Evolutionary conservation across 1,140 invertebrate genomes (phyloP), one percentile per base, ranked within the genome.

Genomic region (Drosophila insularis): DNA sequence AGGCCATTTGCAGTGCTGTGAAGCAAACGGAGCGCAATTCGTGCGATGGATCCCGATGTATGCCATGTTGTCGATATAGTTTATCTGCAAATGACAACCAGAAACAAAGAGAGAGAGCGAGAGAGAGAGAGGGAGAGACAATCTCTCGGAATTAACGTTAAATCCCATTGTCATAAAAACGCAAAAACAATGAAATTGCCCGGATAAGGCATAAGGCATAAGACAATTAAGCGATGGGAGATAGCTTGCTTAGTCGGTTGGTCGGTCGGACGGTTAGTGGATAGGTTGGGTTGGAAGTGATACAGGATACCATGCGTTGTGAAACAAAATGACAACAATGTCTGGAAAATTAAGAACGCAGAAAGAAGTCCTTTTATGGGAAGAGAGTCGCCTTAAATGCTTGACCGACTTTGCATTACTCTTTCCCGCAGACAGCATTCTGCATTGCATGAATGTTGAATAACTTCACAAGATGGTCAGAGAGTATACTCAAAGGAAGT

Each of bases 1-100:
- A 91, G n/a, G 97, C 96, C 78, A 96, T 92, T 92, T 97, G 96
- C 78, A 98, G 93, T 7, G 96, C 95, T 70, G 95, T 93, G 78
- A 98, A 95, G 92, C 96, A 98, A 80, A 95, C 95, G 63, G 96
- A 94, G 87, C 97, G 94, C 65, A 98, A 87, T 92, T 97, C 96
- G 93, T 97, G 95, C 31, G 96, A 96, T 14, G 97, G 95, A 91
- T 95, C 96, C 72, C 96, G 94, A 54, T 95, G 92, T 68, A 96
- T 93, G 73, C 95, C 95, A 90, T 96, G 95, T 93, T 97, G 96
- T 73, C 95, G 94, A 85, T 96, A 95, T 73, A 98, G 92, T 78
- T 97, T 94, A 92, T 97, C 97, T 98, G 81, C 23, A 69, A 85
- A 17, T 14, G 23, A 62, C 10, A 71, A 13, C 35, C 5, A 35